phyloP scores from a whole-genome alignment of 2,888 invertebrate genomes.

The Bursaphelenchus okinawaensis region DNA sequence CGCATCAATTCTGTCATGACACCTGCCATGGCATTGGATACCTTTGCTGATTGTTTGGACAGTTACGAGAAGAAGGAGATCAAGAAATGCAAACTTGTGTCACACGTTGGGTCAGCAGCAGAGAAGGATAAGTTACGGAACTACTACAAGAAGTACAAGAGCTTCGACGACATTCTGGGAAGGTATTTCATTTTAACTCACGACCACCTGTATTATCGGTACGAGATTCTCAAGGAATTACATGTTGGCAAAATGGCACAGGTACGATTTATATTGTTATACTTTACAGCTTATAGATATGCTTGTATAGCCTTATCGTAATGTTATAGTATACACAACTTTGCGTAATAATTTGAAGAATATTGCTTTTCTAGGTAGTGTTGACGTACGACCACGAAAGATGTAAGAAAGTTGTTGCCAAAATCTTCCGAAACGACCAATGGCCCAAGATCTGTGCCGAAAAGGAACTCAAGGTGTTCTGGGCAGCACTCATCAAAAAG shows the following conservation, averaged over 20 bases:
- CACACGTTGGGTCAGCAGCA: background rate
- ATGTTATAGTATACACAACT: too few relatives aligned
- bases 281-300: too few relatives aligned
- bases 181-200: background rate
- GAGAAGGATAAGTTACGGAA: background rate
- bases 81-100: background rate
- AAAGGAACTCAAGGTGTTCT: background rate
- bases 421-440: background rate
- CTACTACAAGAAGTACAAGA: background rate
- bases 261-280: background rate
- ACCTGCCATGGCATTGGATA: background rate
- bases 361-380: too few relatives aligned
- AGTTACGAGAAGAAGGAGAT: background rate
- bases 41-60: background rate
- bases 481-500: background rate
- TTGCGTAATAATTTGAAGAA: too few relatives aligned
- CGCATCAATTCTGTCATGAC: background rate
- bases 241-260: background rate
- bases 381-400: background rate
- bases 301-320: background rate
- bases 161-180: background rate
- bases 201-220: background rate
- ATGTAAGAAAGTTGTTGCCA: background rate
- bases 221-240: background rate
- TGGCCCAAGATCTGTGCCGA: background rate